phyloP scores from a whole-genome alignment of 2,797 vertebrate species.

The Neomorphus geoffroyi region DNA sequence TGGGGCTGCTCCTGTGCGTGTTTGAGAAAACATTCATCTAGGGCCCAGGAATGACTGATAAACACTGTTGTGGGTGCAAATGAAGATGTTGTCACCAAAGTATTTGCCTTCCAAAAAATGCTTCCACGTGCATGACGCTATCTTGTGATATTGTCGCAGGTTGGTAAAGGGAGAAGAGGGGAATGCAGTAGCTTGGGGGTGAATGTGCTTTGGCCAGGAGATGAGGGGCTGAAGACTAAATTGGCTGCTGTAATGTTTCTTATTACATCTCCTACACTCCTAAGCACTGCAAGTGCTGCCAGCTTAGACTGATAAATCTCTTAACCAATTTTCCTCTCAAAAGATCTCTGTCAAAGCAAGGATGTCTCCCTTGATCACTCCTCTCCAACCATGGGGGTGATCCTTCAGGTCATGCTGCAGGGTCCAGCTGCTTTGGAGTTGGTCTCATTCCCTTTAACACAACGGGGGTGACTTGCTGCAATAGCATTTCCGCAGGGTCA shows the following conservation, averaged over 20 bases:
- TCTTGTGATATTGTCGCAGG: neutral
- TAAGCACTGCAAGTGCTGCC: neutral
- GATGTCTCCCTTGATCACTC: neutral
- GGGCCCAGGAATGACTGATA: fast-evolving
- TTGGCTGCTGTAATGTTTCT: neutral
- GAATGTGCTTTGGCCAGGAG: neutral
- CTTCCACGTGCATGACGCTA: neutral
- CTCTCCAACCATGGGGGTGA: fast-evolving
- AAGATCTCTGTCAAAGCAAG: neutral
- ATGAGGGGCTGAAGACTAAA: neutral
- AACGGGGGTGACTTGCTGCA: neutral
- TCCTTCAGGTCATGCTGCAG: neutral
- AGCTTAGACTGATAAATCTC: neutral
- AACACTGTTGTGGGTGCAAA: neutral
- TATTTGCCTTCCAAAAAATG: neutral
- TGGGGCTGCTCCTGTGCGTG: neutral
- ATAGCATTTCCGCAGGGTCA: neutral
- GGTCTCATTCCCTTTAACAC: neutral
- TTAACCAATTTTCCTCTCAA: neutral
- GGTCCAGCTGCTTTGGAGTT: fast-evolving
- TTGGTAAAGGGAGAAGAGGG: neutral
- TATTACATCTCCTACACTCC: neutral
- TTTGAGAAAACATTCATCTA: neutral
- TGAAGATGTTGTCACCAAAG: neutral
- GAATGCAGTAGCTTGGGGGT: neutral